Evolutionary conservation across 1,140 invertebrate species (phyloP).

Genomic region (Sarcophaga peregrina): DNA sequence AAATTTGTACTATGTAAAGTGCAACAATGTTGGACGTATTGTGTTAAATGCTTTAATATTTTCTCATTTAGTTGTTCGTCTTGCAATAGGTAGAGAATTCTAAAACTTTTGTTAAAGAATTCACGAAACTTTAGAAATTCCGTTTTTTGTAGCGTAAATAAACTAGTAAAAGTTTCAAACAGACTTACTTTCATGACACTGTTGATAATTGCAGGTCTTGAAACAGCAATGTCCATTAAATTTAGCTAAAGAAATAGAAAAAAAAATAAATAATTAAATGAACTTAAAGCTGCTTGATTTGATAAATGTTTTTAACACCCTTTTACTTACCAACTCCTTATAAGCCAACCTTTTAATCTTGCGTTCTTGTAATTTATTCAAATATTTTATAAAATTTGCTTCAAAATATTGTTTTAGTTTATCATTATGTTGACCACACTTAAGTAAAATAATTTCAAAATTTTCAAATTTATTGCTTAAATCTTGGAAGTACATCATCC

Average conservation of each 20-base stretch:
- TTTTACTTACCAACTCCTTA: constrained; percentile 2
- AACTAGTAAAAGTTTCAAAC: not conserved
- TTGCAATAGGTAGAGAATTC: not conserved
- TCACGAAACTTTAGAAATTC: not conserved
- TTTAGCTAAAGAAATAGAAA: constrained; percentile 17
- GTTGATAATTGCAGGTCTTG: not conserved
- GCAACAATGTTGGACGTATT: not conserved
- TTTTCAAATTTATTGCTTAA: not conserved
- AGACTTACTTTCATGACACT: not conserved
- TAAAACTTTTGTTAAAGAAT: constrained; percentile 12
- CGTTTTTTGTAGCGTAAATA: not conserved
- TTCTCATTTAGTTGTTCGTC: not conserved
- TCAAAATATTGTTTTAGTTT: not conserved
- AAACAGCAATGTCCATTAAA: not conserved
- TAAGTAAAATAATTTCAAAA: constrained; percentile 7
- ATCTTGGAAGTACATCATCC: not conserved
- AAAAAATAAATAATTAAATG: not conserved
- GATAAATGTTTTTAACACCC: not conserved
- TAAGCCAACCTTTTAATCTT: not conserved
- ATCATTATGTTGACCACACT: not conserved
- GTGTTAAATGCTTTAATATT: not conserved
- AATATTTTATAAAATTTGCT: not conserved
- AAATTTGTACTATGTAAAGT: not conserved
- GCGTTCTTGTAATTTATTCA: not conserved
- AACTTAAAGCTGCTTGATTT: not conserved